Conservation (phyloP, 1,140 invertebrate species). For the Drosophila guanche region DNA sequence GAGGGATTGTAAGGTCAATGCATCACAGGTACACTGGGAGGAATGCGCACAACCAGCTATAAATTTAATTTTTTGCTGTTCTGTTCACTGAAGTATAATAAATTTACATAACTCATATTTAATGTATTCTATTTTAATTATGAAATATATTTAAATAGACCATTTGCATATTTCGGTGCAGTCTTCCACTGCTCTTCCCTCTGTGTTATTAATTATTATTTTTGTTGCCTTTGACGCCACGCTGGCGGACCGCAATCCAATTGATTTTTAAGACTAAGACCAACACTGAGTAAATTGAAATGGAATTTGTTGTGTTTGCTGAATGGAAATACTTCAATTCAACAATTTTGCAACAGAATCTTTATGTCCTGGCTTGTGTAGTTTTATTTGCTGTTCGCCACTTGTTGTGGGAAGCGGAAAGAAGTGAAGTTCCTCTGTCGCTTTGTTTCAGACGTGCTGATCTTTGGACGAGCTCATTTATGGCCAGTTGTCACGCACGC, state of each 20-base stretch:
- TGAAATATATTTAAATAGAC: too few relatives aligned
- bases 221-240: constrained; percentile 21
- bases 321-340: too few relatives aligned
- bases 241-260: constrained; percentile 10
- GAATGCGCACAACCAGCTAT: too few relatives aligned
- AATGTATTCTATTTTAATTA: too few relatives aligned
- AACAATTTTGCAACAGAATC: not conserved
- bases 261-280: not conserved
- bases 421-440: constrained; percentile 12
- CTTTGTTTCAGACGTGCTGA: constrained; percentile 17
- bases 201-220: constrained; percentile 22
- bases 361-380: constrained; percentile 20
- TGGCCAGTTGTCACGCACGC: constrained; percentile 66
- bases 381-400: constrained; percentile 17
- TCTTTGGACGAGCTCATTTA: constrained; percentile 46
- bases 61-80: too few relatives aligned
- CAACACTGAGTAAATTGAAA: not conserved
- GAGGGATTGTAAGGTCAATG: too few relatives aligned
- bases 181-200: too few relatives aligned
- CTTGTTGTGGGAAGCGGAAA: constrained; percentile 15
- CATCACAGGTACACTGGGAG: too few relatives aligned
- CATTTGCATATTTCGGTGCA: too few relatives aligned
- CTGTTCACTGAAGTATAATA: too few relatives aligned
- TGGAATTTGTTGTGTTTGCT: too few relatives aligned
- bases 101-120: constrained; percentile 13